Evolutionary conservation across 2,888 invertebrate genomes (phyloP), one percentile per base, ranked within the genome.

Genomic region (Macrosiphum euphorbiae): DNA sequence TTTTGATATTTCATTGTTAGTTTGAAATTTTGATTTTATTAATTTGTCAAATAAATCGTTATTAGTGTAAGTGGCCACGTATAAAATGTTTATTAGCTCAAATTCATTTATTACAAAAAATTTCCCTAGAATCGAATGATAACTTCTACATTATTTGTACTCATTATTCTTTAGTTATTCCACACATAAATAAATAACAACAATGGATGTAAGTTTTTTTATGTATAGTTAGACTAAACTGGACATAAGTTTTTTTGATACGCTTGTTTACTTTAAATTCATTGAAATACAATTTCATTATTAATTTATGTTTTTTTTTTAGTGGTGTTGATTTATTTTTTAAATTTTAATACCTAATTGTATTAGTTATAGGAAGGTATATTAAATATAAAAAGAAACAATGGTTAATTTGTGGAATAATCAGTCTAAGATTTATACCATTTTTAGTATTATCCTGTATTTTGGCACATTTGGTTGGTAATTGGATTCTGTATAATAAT

Each of bases 171-270:
- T 61, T 87, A 50, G 61, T 87, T 61, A 50, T 92, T 20, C 3
- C 7, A 13, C 58, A n/a, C 11, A 41, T 35, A 41, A 86, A 61
- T 35, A 92, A 87, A 50, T 50, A 67, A 67, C 28, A 61, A 67
- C 44, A 67, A 90, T 61, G 92, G 92, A 92, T 87, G 92, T 92
- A 87, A 92, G 92, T 92, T n/a, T n/a, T 50, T 87, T 50, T 87
- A 8, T 20, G 2, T 35, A 5, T 50, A 52, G 11, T 55, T 88
- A 24, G 3, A 88, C 26, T 28, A 11, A 5, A 67, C 16, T 20
- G 20, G 35, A 78, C 20, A 78, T 35, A 35, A 35, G 35, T 20
- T 78, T 44, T 0, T 41, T 41, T 41, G 41, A 78, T 35, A 35
- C 78, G 20, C 20, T 78, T 78, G 35, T 8, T 78, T 78, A 78